Percentiles rank a stretch among this genome's conserved stretches.
Conservation (phyloP, 2,888 invertebrate genomes). For the Pseudococcus longispinus region DNA sequence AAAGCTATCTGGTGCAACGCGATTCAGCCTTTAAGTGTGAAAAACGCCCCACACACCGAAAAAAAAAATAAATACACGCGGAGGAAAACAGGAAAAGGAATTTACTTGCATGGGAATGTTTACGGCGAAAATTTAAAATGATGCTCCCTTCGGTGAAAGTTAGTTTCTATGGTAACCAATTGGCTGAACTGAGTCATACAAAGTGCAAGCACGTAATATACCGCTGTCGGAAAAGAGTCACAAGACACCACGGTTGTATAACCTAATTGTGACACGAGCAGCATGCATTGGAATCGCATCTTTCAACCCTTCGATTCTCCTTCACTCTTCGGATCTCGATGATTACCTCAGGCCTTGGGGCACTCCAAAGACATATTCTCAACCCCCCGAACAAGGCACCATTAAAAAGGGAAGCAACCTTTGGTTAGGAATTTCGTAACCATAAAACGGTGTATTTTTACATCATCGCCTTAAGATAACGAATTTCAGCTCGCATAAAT, state of each 20-base stretch:
- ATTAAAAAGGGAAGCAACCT: background rate
- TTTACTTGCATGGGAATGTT: conserved; percentile 53
- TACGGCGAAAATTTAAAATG: conserved; percentile 51
- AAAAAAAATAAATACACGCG: conserved; percentile 7
- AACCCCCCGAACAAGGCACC: background rate
- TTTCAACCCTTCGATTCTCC: conserved; percentile 52
- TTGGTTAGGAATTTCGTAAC: background rate
- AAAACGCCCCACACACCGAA: background rate
- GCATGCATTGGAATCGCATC: conserved; percentile 55
- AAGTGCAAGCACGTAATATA: conserved; percentile 54
- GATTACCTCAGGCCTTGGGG: conserved; percentile 52
- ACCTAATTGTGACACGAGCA: conserved; percentile 56
- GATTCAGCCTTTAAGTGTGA: conserved; percentile 40
- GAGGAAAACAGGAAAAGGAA: conserved; percentile 38
- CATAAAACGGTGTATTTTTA: background rate
- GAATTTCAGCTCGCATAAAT: conserved; percentile 29
- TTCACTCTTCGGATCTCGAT: conserved; percentile 41
- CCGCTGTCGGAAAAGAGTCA: conserved; percentile 54
- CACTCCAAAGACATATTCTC: conserved; percentile 51
- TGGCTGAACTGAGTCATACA: conserved; percentile 57
- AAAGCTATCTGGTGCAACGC: background rate
- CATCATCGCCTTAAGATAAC: background rate
- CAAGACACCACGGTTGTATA: conserved; percentile 48
- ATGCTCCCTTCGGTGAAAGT: conserved; percentile 49
- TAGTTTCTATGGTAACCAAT: conserved; percentile 55